These are phyloP conservation scores for Acleris laterana DNA, from an alignment of 2,888 invertebrate genomes.

Conservation along the genomic window DNA sequence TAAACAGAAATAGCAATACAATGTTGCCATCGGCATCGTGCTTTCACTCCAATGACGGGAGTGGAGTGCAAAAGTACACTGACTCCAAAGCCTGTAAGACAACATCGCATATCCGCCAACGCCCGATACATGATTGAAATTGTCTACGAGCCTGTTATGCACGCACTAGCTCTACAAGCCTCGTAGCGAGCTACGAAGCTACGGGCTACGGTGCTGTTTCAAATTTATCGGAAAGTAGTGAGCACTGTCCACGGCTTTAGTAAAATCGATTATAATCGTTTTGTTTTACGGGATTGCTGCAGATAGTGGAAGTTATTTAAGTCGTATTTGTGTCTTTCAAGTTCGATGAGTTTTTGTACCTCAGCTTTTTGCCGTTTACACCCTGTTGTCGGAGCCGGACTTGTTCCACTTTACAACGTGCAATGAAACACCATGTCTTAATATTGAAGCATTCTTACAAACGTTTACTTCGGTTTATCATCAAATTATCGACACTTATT, in stretches of 20 bases:
- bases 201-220: slow-evolving; percentile 26
- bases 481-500: no score
- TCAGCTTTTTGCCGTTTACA: no score
- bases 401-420: no score
- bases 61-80: not conserved
- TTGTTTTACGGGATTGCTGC: no score
- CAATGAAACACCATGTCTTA: no score
- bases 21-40: not conserved
- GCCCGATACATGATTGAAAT: slow-evolving; percentile 38
- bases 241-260: not conserved
- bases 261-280: not conserved
- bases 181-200: slow-evolving; percentile 40
- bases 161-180: slow-evolving; percentile 37
- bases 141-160: slow-evolving; percentile 40
- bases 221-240: slow-evolving; percentile 6
- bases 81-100: slow-evolving; percentile 2
- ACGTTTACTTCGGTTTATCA: no score
- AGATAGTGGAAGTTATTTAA: no score
- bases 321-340: no score
- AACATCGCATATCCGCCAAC: slow-evolving; percentile 21
- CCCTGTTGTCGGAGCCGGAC: no score
- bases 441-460: no score
- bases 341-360: no score
- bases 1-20: not conserved
- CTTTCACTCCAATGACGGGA: not conserved